These are phyloP conservation scores for Tyto alba DNA, from an alignment of 2,113 vertebrate genomes.

Conservation along the genomic window DNA sequence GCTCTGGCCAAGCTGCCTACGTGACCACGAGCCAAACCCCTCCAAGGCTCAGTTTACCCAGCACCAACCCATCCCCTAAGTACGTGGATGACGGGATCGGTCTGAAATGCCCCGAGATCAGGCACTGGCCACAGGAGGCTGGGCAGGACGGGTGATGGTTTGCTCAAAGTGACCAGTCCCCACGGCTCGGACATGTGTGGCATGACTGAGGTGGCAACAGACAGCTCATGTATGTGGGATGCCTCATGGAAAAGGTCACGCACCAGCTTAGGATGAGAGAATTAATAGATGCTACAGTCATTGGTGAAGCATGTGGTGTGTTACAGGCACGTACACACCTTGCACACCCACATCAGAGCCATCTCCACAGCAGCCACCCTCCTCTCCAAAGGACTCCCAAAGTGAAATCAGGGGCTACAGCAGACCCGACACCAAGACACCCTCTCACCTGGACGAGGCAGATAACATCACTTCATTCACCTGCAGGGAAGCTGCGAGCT, in stretches of 20 bases:
- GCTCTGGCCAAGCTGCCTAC: neutral
- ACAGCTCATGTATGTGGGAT: neutral
- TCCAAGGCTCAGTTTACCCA: conserved; percentile 29
- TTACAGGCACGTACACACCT: neutral
- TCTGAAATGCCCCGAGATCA: accelerated
- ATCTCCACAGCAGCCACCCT: accelerated
- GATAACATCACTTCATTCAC: accelerated
- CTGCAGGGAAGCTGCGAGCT: neutral
- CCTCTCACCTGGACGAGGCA: neutral
- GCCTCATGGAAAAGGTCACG: neutral
- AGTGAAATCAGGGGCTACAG: accelerated
- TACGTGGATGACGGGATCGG: neutral
- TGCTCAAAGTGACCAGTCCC: neutral
- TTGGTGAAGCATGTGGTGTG: neutral
- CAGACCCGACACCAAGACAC: neutral
- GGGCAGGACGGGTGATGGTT: neutral
- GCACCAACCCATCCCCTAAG: neutral
- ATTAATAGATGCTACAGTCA: neutral
- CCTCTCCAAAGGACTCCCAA: neutral
- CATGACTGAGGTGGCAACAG: neutral
- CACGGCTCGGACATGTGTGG: accelerated
- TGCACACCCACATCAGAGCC: neutral
- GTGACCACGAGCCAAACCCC: neutral
- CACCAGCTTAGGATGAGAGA: neutral
- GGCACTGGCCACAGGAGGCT: neutral